phyloP scores from a whole-genome alignment of 1,140 invertebrate genomes.

The Brachionus rubens region DNA sequence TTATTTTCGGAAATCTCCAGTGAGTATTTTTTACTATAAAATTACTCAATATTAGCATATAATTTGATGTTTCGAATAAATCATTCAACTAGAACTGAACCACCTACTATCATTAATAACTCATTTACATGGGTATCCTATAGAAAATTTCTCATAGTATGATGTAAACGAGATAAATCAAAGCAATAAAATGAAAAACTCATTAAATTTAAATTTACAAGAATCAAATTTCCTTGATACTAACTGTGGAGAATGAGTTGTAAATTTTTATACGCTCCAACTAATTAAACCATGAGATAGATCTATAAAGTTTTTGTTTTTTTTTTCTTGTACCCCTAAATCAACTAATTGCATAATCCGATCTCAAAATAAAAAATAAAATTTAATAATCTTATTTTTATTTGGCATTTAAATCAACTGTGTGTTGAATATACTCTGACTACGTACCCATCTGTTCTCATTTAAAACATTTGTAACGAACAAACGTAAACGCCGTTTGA shows the following conservation, averaged over 20 bases:
- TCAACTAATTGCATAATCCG: constrained; percentile 35
- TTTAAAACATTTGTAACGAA: neutral
- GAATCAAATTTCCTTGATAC: neutral
- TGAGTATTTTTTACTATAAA: too few species aligned
- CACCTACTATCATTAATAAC: too few species aligned
- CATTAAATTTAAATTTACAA: constrained; percentile 24
- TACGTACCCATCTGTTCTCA: neutral
- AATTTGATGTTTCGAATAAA: too few species aligned
- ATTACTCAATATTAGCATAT: too few species aligned
- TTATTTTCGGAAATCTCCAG: too few species aligned
- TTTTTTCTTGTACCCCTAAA: too few species aligned
- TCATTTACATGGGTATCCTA: too few species aligned
- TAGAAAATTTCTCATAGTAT: neutral
- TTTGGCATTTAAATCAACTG: neutral
- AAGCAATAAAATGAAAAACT: neutral
- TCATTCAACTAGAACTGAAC: too few species aligned
- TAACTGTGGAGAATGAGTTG: neutral
- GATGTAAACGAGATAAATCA: neutral
- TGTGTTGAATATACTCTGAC: neutral
- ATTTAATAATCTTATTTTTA: neutral
- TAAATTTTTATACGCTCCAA: constrained; percentile 12
- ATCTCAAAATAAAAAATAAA: neutral
- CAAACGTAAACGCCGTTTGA: neutral
- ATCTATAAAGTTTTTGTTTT: neutral
- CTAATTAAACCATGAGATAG: constrained; percentile 9